These are phyloP conservation scores for Cyphomyrus discorhynchus DNA, from an alignment of 2,113 vertebrate species.

Conservation along the genomic window DNA sequence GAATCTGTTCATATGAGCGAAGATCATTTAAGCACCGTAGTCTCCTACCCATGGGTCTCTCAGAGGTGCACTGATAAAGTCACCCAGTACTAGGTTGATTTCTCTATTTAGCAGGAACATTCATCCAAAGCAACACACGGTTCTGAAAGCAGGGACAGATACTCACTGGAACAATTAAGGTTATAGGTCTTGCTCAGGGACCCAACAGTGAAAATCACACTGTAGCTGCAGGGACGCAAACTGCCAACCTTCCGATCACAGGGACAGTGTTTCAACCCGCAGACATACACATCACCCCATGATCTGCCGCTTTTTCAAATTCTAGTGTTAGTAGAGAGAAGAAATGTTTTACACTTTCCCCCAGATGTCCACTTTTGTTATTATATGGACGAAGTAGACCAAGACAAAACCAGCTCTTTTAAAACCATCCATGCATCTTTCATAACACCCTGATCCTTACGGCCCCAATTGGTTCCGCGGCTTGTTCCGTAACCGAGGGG, in stretches of 20 bases:
- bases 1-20: neutral
- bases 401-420: neutral
- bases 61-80: neutral
- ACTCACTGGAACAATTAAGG: neutral
- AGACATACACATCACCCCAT: neutral
- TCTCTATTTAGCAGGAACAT: neutral
- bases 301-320: neutral
- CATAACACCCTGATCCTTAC: neutral
- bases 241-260: neutral
- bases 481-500: neutral
- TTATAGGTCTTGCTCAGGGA: neutral
- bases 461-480: neutral
- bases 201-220: neutral
- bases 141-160: neutral
- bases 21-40: neutral
- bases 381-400: neutral
- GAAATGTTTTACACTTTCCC: neutral
- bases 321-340: neutral
- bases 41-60: neutral
- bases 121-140: neutral
- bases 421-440: neutral
- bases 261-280: neutral
- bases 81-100: neutral
- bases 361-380: neutral
- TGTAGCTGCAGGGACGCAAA: neutral